Percentiles rank a stretch among this genome's conserved stretches.
phyloP scores from a whole-genome alignment of 2,797 vertebrate species.

The Hylomyscus alleni region DNA sequence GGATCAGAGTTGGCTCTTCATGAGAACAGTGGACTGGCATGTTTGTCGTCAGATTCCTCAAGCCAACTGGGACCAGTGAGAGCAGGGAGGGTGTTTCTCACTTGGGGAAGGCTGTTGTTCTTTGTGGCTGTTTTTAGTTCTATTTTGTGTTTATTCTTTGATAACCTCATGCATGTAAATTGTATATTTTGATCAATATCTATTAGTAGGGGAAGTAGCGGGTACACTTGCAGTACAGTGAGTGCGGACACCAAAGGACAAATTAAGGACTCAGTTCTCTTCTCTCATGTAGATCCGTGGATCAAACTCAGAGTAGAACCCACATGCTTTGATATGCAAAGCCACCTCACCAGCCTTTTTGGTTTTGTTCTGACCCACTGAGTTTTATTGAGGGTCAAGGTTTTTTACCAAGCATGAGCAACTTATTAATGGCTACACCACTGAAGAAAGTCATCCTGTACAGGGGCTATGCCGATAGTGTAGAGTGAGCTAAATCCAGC shows the following conservation, averaged over 20 bases:
- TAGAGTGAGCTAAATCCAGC: not conserved
- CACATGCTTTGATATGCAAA: not conserved
- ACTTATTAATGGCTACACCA: not conserved
- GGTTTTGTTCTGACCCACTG: not conserved
- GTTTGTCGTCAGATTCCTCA: not conserved
- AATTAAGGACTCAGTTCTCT: not conserved
- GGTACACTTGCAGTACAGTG: not conserved
- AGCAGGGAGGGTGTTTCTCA: not conserved
- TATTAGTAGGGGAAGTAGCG: not conserved
- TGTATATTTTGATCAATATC: not conserved
- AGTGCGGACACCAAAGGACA: not conserved
- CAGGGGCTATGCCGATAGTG: not conserved
- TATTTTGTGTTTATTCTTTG: not conserved
- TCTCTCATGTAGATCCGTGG: not conserved
- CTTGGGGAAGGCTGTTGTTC: not conserved
- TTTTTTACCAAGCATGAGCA: not conserved
- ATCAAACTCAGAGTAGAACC: not conserved
- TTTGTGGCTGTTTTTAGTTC: not conserved
- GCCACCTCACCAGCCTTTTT: not conserved
- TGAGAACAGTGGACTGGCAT: not conserved
- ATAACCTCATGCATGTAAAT: not conserved
- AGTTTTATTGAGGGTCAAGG: not conserved
- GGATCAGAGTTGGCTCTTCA: not conserved
- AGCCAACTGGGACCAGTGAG: not conserved
- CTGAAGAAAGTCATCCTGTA: not conserved